Percentiles rank a stretch among this genome's conserved stretches.
Conservation (phyloP, 2,797 vertebrate genomes). For the Myotis myotis region DNA sequence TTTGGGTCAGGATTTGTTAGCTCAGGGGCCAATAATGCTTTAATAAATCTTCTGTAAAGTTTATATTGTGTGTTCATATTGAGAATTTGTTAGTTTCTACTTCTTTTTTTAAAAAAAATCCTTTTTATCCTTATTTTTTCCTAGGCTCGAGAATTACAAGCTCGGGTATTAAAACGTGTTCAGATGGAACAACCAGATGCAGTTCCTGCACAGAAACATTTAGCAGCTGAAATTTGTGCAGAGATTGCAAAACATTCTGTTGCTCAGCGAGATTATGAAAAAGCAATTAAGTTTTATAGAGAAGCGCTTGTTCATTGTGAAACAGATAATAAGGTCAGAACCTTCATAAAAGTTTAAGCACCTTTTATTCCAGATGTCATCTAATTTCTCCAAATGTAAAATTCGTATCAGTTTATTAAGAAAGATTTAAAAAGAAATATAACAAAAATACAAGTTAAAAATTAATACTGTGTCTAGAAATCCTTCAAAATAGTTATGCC, state of each 20-base stretch:
- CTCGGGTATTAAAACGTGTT: slow-evolving; percentile 94
- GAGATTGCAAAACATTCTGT: slow-evolving; percentile 97
- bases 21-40: background rate
- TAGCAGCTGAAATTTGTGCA: slow-evolving; percentile 96
- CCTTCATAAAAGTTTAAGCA: slow-evolving; percentile 20
- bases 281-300: slow-evolving; percentile 98
- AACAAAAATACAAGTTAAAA: background rate
- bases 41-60: slow-evolving; percentile 39
- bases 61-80: background rate
- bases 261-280: slow-evolving; percentile 94
- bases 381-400: slow-evolving; percentile 33
- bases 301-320: slow-evolving; percentile 99
- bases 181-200: slow-evolving; percentile 95
- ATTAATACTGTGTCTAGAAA: background rate
- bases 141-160: slow-evolving; percentile 95
- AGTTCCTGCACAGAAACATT: slow-evolving; percentile 92
- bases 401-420: slow-evolving; percentile 38
- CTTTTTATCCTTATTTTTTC: slow-evolving; percentile 26
- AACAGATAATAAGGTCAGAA: slow-evolving; percentile 95
- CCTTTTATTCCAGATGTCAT: slow-evolving; percentile 56
- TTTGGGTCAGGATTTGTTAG: slow-evolving; percentile 47
- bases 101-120: background rate
- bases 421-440: slow-evolving; percentile 32
- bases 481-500: background rate
- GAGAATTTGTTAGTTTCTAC: background rate